Percentiles rank a stretch among this genome's conserved stretches.
Conservation (phyloP, 2,113 vertebrate species). For the Gallinago undulata region DNA sequence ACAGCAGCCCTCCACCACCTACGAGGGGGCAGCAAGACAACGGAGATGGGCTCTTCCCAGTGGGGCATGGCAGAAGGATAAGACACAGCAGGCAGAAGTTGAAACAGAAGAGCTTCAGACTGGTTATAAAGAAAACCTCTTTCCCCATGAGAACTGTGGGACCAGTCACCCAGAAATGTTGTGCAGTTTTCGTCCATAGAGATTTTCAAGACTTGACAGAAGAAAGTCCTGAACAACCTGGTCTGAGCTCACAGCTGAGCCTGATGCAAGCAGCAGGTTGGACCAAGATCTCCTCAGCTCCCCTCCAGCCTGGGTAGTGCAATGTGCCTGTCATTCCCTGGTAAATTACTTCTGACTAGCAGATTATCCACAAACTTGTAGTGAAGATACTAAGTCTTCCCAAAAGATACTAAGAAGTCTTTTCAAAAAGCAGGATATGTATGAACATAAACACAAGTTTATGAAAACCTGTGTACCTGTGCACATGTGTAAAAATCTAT, state of each 20-base stretch:
- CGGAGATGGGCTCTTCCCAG: neutral
- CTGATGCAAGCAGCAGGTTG: neutral
- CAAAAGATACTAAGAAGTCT: neutral
- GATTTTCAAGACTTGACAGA: neutral
- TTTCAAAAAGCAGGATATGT: neutral
- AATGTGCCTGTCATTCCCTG: neutral
- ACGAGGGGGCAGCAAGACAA: rapidly evolving
- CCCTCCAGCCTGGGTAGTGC: neutral
- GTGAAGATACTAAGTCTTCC: neutral
- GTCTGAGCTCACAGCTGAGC: neutral
- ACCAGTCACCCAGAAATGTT: neutral
- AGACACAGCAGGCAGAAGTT: neutral
- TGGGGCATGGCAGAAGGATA: neutral
- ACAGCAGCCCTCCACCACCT: neutral
- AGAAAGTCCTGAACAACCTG: neutral
- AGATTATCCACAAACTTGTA: neutral
- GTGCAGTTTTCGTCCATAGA: neutral
- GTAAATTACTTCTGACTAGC: neutral
- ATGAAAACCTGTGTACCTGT: neutral
- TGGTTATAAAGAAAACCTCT: neutral
- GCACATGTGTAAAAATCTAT: neutral
- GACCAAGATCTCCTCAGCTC: neutral
- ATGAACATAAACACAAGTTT: neutral
- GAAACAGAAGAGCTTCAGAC: neutral
- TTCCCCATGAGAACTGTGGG: neutral